Evolutionary conservation across 2,113 vertebrate genomes (phyloP).

Genomic region (Rousettus leschenaultii): DNA sequence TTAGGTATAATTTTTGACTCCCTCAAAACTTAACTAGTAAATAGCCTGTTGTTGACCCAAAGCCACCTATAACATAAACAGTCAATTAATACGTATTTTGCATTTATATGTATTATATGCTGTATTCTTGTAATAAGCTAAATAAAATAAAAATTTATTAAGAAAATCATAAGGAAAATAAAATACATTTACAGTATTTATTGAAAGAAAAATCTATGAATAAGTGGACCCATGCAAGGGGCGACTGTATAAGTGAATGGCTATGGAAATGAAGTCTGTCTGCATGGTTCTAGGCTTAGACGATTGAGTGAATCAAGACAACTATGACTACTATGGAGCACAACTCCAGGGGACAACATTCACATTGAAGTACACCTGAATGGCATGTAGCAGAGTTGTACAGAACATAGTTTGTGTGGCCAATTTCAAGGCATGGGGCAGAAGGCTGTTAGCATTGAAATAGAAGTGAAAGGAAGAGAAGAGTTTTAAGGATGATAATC

Average conservation of each 20-base stretch:
- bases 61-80: not conserved
- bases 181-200: not conserved
- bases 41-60: not conserved
- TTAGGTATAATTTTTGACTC: not conserved
- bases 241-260: not conserved
- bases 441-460: not conserved
- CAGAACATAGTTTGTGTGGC: not conserved
- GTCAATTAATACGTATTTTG: not conserved
- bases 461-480: not conserved
- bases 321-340: not conserved
- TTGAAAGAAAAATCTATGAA: not conserved
- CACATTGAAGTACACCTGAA: not conserved
- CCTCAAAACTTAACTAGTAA: not conserved
- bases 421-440: not conserved
- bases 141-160: not conserved
- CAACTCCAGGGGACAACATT: not conserved
- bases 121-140: not conserved
- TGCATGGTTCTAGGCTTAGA: not conserved
- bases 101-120: not conserved
- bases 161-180: not conserved
- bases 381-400: rapidly evolving
- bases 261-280: not conserved
- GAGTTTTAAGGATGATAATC: not conserved
- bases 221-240: not conserved
- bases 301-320: not conserved